Base-by-base conservation (phyloP, 2,113 vertebrate genomes). In the Nicator chloris region DNA sequence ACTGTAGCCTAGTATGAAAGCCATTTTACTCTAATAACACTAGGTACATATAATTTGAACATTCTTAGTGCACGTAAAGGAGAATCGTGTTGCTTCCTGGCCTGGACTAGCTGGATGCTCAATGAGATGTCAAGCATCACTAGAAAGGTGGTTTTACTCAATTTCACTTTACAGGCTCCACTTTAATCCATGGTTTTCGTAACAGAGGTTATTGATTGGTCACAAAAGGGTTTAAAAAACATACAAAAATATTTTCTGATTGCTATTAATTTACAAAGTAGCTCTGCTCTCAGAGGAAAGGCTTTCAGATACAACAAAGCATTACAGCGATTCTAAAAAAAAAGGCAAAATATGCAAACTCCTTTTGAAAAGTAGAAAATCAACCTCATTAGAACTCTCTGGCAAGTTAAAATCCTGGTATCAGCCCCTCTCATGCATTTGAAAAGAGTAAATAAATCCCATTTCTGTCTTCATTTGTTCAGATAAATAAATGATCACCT, bases 1-100 rank as follows among this genome's bases (percentile, higher is more conserved):
- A 92, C 93, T 93, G 86, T 69, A 95, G 72, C 65, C 86, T 68
- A 91, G 92, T 95, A 90, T 79, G 90, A 90, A 94, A 77, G 61
- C 27, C 45, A 94, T 94, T 91, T 96, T 84, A 93, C 61, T 81
- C 61, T 86, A 92, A 92, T 73, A 69, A 66, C 5, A 2, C 45
- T 82, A 21, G 31, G 66, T 51, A 88, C 61, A 50, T 59, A 92
- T 56, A 89, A 91, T 87, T 82, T 49, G 86, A 87, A 35, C 70
- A 68, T 93, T 94, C 51, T 85, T 57, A 70, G 26, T 27, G 39
- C 50, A 9, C 13, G 44, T 18, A 64, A 57, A 92, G 13, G 35
- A 76, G 70, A 92, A 59, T 56, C 1, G 0, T 49, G 51, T 59
- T 78, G 56, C 51, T 78, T 90, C 70, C 39, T 65, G 69, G 31